A percentile compares a stretch with the other conserved stretches of the same genome.
These are phyloP conservation scores for Alligator mississippiensis DNA, from an alignment of 2,113 vertebrate genomes.

Conservation along the genomic window DNA sequence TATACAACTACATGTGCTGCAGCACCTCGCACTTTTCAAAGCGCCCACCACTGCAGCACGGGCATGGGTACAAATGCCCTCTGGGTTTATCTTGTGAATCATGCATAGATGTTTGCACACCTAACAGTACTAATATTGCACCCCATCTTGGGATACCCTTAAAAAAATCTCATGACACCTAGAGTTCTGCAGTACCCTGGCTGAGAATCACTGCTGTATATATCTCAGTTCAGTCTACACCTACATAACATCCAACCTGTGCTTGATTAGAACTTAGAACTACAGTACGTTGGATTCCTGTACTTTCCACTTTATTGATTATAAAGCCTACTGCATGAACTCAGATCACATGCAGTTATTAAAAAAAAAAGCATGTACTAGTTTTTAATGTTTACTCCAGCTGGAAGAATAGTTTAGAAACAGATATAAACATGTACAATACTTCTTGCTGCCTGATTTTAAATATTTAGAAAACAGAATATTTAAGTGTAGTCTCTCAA, in stretches of 20 bases:
- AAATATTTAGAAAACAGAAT: neutral
- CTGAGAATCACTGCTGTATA: no score
- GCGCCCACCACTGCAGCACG: no score
- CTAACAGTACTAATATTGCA: no score
- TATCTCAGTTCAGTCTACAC: neutral
- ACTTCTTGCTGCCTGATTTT: neutral
- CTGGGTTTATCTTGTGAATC: no score
- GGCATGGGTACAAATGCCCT: no score
- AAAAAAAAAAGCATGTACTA: neutral
- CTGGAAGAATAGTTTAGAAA: neutral
- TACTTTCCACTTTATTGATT: neutral
- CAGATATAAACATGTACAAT: neutral
- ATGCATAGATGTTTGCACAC: no score
- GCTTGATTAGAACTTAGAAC: neutral
- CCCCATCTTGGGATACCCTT: no score
- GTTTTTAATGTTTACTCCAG: constrained; percentile 13
- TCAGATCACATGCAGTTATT: neutral
- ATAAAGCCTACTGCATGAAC: neutral
- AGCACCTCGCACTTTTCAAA: no score
- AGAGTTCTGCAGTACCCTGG: no score
- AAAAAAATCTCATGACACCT: no score
- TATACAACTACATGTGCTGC: no score
- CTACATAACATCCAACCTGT: neutral
- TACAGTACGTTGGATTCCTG: neutral
- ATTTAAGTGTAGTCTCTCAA: neutral